Base-by-base conservation (phyloP, 2,113 vertebrate genomes). In the Phyllostomus hastatus region DNA sequence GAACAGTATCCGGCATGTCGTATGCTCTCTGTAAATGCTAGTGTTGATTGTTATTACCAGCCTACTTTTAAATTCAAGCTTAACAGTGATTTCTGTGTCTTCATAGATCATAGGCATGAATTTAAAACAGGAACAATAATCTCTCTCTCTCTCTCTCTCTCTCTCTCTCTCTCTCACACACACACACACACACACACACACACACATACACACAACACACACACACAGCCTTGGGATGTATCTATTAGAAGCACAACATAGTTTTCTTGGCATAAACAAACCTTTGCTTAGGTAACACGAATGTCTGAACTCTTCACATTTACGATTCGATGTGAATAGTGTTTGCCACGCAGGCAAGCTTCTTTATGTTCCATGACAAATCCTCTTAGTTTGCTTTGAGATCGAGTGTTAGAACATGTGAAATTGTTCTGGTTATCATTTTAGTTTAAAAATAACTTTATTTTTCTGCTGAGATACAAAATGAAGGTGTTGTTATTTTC, bases 251-350 rank as follows among this genome's bases (percentile, higher is more conserved):
- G 10, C n/a, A 70, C 20, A 86, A 59, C n/a, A 8, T 59, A 48
- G 61, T 64, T 95, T 96, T 94, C 50, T 90, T 90, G 67, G 61
- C 73, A 78, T 82, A 94, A 96, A 54, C 12, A 85, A 54, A 33
- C 48, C 46, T 93, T 89, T 86, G 50, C 28, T 94, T 72, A 76
- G 64, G 9, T 90, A 94, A 50, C 64, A 66, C 16, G 17, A 6
- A 86, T 78, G n/a, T 86, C 69, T 20, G 78, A 90, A 80, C 10
- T 73, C 92, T 89, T 94, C 52, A 82, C 80, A 86, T 96, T 95
- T 86, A 76, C 0, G 0, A 85, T 57, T 69, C 52, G 19, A 67
- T 86, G 95, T 94, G 86, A 86, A 81, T 31, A 86, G 75, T 86
- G 50, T 82, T 96, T 90, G 38, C 59, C 82, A 78, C 28, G 73